Evolutionary conservation across 2,113 vertebrate species (phyloP), one percentile per base, ranked within the genome.

Genomic region (Thunnus thynnus): DNA sequence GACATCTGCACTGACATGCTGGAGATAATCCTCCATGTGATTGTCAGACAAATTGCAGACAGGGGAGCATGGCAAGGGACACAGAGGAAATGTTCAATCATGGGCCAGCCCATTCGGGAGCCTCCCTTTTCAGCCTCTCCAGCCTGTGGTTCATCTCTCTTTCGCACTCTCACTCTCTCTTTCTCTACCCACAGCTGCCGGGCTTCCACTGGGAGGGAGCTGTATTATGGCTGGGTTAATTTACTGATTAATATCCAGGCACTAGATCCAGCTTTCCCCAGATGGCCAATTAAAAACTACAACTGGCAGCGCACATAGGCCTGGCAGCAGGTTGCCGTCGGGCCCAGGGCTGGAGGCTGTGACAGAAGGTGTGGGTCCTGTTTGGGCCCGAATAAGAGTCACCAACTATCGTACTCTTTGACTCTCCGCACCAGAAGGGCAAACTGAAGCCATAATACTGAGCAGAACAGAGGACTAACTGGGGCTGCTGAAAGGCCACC

Each of bases 231-330:
- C 97, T 99, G 96, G 97, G 98, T 99, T 99, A 99, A 99, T 99
- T 99, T 98, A 97, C 97, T 99, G 97, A 99, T 99, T 98, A 99
- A 99, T 99, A 98, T 99, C 98, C 95, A 99, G 97, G 97, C 97
- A 97, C 97, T 96, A 96, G 96, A 98, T 98, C 97, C 96, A 95
- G 96, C 97, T 99, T 98, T 98, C 97, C 98, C 98, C 97, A 99
- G 97, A 99, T 98, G 98, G 97, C 98, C 98, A 99, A 99, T 99
- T 99, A 99, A 99, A 99, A 99, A 97, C 96, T 97, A 98, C 98
- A 98, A 99, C 98, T 98, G 97, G 97, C 97, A 98, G 96, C 92
- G 93, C 90, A 93, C 94, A 77, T 94, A 95, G 96, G 96, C 97
- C 97, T 92, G 96, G 96, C 96, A 97, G 97, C 97, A 98, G 97